Evolutionary conservation across 1,140 invertebrate genomes (phyloP).

Genomic region (Scaptomyza graminum): DNA sequence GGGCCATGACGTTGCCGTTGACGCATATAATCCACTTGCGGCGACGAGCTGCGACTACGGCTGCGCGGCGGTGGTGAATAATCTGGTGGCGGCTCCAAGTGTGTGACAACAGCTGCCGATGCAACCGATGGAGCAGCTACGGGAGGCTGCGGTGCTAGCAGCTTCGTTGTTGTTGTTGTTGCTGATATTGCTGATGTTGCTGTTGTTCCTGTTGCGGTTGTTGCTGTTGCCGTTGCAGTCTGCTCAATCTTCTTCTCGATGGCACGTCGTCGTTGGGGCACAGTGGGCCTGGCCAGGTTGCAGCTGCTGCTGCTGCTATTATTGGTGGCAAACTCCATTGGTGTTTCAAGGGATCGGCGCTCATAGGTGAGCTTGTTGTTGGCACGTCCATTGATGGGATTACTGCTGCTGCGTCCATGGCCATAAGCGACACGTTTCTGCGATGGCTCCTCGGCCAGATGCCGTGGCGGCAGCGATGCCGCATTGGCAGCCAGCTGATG

Average conservation of each 20-base stretch:
- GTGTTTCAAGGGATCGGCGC: constrained; percentile 6
- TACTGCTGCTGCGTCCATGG: constrained; percentile 30
- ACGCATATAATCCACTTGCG: constrained; percentile 69
- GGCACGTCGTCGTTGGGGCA: constrained; percentile 86
- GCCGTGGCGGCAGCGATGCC: constrained; percentile 14
- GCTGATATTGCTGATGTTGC: background rate
- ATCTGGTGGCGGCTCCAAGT: constrained; percentile 87
- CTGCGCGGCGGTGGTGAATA: constrained; percentile 87
- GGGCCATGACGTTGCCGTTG: background rate
- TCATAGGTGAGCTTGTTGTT: constrained; percentile 42
- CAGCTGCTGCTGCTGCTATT: constrained; percentile 27
- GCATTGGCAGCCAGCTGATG: background rate
- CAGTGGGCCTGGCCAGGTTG: constrained; percentile 83
- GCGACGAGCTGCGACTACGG: constrained; percentile 82
- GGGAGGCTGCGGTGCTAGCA: constrained; percentile 3
- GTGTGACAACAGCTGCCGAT: constrained; percentile 9
- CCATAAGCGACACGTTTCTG: constrained; percentile 58
- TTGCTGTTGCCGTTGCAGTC: constrained; percentile 29
- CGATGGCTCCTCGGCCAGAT: constrained; percentile 45
- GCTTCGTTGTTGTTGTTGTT: background rate
- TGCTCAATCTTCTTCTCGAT: constrained; percentile 80
- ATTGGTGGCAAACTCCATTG: constrained; percentile 31
- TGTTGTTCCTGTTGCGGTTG: background rate
- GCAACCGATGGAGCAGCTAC: constrained; percentile 10
- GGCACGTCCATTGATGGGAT: constrained; percentile 45